Evolutionary conservation across 2,888 invertebrate genomes (phyloP).

Genomic region (Caenorhabditis auriculariae): DNA sequence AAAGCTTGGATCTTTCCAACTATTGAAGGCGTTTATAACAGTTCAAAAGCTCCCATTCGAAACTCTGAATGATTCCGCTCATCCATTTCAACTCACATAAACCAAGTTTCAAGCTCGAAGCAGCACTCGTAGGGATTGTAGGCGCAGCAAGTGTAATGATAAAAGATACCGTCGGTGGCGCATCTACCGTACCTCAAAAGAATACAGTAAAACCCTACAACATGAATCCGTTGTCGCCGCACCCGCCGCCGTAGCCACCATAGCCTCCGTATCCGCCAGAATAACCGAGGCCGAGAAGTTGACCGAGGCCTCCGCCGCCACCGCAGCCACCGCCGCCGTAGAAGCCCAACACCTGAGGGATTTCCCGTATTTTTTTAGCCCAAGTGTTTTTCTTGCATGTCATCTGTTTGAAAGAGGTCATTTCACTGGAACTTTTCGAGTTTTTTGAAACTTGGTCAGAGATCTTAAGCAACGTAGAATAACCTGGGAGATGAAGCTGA

Average conservation of each 20-base stretch:
- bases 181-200: conserved; percentile 26
- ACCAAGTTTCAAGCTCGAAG: conserved; percentile 51
- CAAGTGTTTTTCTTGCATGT: no score
- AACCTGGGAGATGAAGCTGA: no score
- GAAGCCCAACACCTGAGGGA: no score
- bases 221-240: not conserved
- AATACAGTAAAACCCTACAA: not conserved
- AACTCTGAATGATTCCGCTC: not conserved
- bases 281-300: conserved; percentile 30
- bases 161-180: conserved; percentile 48
- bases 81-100: conserved; percentile 40
- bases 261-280: conserved; percentile 26
- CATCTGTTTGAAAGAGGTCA: no score
- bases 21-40: no score
- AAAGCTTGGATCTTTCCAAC: no score
- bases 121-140: conserved; percentile 53
- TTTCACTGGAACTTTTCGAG: no score
- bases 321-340: conserved; percentile 33
- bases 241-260: conserved; percentile 26
- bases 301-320: conserved; percentile 24
- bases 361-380: no score
- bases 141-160: conserved; percentile 51
- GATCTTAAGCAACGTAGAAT: no score
- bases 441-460: no score
- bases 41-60: not conserved